Conservation (phyloP, 2,113 vertebrate genomes). For the Chamaetylas fuelleborni region DNA sequence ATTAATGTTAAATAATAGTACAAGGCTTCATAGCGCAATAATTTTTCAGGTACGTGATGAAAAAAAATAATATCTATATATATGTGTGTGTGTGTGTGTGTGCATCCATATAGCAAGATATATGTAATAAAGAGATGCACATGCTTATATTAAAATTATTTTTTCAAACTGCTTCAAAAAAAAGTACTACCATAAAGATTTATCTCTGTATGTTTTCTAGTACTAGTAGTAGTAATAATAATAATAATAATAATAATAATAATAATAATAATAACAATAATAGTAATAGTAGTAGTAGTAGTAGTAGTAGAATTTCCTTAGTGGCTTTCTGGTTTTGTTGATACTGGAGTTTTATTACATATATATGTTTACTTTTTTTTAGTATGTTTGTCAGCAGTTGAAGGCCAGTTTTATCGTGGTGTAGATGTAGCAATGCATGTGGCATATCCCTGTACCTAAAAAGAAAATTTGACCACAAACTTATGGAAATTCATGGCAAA, state of each 20-base stretch:
- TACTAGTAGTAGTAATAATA: no score
- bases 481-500: not conserved
- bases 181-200: rapidly evolving
- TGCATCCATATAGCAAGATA: not conserved
- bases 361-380: not conserved
- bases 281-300: no score
- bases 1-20: not conserved
- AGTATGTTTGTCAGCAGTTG: not conserved
- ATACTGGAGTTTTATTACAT: not conserved
- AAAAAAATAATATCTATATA: no score
- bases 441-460: not conserved
- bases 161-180: not conserved
- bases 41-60: not conserved
- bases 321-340: not conserved
- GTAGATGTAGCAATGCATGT: not conserved
- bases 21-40: not conserved
- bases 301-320: not conserved
- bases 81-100: rapidly evolving
- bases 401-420: not conserved
- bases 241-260: not conserved
- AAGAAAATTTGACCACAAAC: not conserved
- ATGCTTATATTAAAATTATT: not conserved
- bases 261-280: not conserved
- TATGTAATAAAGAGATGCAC: not conserved
- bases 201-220: no score